A percentile compares a stretch with the other conserved stretches of the same genome.
Evolutionary conservation across 2,888 invertebrate genomes (phyloP).

Genomic region (Drosophila stalkeri): DNA sequence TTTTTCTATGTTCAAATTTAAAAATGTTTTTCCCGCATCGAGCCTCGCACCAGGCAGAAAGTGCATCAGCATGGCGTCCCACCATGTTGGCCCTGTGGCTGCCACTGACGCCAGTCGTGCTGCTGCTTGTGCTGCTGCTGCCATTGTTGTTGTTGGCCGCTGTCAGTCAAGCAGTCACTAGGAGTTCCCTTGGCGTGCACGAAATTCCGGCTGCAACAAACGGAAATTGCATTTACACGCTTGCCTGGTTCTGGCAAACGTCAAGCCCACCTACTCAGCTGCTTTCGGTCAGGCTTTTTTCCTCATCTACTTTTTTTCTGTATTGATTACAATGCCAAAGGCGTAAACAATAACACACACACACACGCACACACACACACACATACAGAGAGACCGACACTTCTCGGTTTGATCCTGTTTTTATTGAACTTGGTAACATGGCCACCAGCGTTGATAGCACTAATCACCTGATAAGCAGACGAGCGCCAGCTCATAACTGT

Average conservation of each 20-base stretch:
- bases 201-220: slow-evolving; percentile 72
- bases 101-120: slow-evolving; percentile 8
- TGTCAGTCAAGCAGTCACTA: slow-evolving; percentile 50
- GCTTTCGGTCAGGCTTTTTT: slow-evolving; percentile 1
- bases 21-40: slow-evolving; percentile 3
- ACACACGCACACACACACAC: not conserved
- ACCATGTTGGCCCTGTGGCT: slow-evolving; percentile 8
- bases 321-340: slow-evolving; percentile 43
- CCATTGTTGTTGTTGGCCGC: slow-evolving; percentile 3
- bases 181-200: slow-evolving; percentile 37
- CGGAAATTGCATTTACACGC: slow-evolving; percentile 77
- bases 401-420: slow-evolving; percentile 21
- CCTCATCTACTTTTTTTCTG: slow-evolving; percentile 8
- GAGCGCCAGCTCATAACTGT: slow-evolving; percentile 33
- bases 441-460: slow-evolving; percentile 57
- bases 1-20: not conserved
- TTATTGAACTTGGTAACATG: slow-evolving; percentile 40
- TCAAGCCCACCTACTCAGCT: slow-evolving; percentile 20
- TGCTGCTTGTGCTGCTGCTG: slow-evolving; percentile 14
- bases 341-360: slow-evolving; percentile 44
- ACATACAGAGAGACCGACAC: not conserved
- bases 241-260: slow-evolving; percentile 43
- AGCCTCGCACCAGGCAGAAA: slow-evolving; percentile 9
- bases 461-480: slow-evolving; percentile 64
- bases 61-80: slow-evolving; percentile 20